Base-by-base conservation (phyloP, 2,797 vertebrate genomes). In the Malurus leucopterus region DNA sequence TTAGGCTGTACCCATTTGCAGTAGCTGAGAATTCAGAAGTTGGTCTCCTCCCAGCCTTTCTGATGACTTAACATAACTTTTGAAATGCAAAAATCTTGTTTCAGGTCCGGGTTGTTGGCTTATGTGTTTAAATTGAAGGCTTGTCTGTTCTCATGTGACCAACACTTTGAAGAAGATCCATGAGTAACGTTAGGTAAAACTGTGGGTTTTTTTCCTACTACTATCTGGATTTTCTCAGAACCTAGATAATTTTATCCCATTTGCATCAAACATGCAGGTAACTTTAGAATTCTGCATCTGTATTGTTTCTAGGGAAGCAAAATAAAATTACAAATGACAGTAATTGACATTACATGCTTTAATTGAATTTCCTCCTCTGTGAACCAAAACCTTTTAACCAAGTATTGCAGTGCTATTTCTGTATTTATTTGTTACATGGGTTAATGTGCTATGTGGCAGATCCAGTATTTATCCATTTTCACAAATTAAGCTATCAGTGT, bases 291-390 rank as follows among this genome's bases (percentile, higher is more conserved):
- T 86, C 88, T 93, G 95, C 89, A 94, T 97, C 97, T 98, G 97
- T 94, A 95, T 97, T 97, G 92, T 97, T 97, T 98, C 97, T 96
- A 85, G 92, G 61, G 94, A 95, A 58, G 91, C 74, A 89, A 96
- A 96, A 97, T 96, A 91, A 91, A 96, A 98, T 98, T 97, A 96
- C 89, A 95, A 96, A 97, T 97, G 97, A 98, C 97, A 97, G 95
- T 98, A 97, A 98, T 98, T 97, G 97, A 96, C 96, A 97, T 97
- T 97, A 97, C 93, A 96, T 95, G 93, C 94, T 95, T 96, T 98
- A 97, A 98, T 98, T 97, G 92, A 96, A 97, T 98, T 97, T 97
- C 97, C 96, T 97, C 93, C 88, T 96, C 96, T 97, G 91, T 97
- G 96, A 96, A 97, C 95, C 95, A 97, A 96, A 98, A 97, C 97